phyloP scores from a whole-genome alignment of 35 echinoderm and acorn worm genomes.

The Heliocidaris tuberculata region DNA sequence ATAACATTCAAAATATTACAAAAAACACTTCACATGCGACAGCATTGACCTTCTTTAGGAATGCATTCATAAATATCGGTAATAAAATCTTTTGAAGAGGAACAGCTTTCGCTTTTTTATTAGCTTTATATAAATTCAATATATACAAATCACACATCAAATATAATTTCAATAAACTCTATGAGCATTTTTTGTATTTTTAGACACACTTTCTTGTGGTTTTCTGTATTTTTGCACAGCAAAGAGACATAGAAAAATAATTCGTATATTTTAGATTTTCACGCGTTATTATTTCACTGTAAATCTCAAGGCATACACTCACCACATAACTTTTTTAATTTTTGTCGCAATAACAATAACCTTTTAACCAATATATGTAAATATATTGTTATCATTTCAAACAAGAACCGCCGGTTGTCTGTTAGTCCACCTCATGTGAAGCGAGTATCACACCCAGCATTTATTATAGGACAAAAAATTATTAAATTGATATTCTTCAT shows the following conservation, averaged over 20 bases:
- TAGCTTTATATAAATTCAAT: neutral
- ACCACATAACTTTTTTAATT: too few species aligned
- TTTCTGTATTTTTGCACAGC: neutral
- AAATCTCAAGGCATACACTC: too few species aligned
- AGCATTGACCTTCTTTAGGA: neutral
- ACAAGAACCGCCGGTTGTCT: too few species aligned
- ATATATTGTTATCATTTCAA: too few species aligned
- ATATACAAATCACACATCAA: neutral
- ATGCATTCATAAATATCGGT: neutral
- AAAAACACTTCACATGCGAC: neutral
- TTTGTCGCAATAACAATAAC: too few species aligned
- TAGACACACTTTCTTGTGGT: neutral
- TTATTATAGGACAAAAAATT: too few species aligned
- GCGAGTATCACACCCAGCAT: too few species aligned
- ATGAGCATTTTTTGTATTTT: neutral
- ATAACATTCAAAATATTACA: neutral
- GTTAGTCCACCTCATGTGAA: too few species aligned
- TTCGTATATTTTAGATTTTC: too few species aligned
- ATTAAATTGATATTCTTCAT: too few species aligned
- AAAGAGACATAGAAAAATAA: neutral
- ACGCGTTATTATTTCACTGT: too few species aligned
- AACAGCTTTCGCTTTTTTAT: neutral
- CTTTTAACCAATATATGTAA: too few species aligned
- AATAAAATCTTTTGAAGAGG: neutral
- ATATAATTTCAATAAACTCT: conserved; percentile 14